phyloP scores from a whole-genome alignment of 1,140 invertebrate genomes.

The Pogonus chalceus region DNA sequence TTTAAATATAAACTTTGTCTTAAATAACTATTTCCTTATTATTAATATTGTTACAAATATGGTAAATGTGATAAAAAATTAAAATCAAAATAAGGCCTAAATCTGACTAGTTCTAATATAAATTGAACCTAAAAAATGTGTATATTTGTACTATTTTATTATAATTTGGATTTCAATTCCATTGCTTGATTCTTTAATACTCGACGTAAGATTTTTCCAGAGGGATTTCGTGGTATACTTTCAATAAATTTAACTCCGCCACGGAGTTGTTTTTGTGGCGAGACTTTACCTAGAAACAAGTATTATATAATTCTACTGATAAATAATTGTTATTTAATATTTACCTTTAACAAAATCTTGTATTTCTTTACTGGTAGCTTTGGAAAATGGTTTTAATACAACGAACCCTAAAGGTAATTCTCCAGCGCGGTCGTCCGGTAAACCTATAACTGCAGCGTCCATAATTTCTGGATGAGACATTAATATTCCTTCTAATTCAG shows the following conservation, averaged over 20 bases:
- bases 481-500: slow-evolving; percentile 69
- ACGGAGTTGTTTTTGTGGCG: slow-evolving; percentile 32
- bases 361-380: slow-evolving; percentile 40
- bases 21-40: no score
- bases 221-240: slow-evolving; percentile 40
- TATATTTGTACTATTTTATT: no score
- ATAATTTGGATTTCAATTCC: slow-evolving; percentile 22
- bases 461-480: slow-evolving; percentile 52
- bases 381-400: slow-evolving; percentile 39
- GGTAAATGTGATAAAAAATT: no score
- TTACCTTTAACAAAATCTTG: slow-evolving; percentile 37
- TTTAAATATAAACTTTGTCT: no score
- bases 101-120: no score
- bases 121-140: no score
- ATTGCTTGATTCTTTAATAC: slow-evolving; percentile 33
- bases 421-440: slow-evolving; percentile 51
- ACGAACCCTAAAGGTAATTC: slow-evolving; percentile 60
- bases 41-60: no score
- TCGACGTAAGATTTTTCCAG: slow-evolving; percentile 35
- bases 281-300: slow-evolving; percentile 6
- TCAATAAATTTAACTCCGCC: slow-evolving; percentile 39
- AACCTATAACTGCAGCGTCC: slow-evolving; percentile 67
- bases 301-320: no score
- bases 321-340: background rate
- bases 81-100: no score